Base-by-base conservation (phyloP, 2,888 invertebrate species). In the Plebejus melissa region DNA sequence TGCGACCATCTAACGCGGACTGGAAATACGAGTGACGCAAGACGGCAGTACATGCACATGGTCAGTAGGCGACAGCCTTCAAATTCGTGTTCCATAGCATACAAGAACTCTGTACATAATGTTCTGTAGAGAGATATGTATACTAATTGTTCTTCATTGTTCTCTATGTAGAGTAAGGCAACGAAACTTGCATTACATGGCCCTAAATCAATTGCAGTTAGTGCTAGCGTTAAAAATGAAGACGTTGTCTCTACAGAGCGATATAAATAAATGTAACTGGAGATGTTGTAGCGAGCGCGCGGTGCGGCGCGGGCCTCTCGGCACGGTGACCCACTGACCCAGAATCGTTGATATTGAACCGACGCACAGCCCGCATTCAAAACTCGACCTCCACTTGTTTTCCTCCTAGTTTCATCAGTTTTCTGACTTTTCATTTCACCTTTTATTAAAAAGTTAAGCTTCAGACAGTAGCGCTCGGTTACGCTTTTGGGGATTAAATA, bases 311-410 rank as follows among this genome's bases (percentile, higher is more conserved):
- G 82, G 87, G 85, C 81, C 80, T 80, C 82, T 84, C 83, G 90
- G 86, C 93, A 89, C 84, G 86, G 85, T 93, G 93, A 88, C 93
- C 92, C 90, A 93, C 93, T 93, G 88, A 92, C 93, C 93, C 88
- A 93, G 90, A 90, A 91, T 86, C 84, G 86, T 87, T 91, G 92
- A 91, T 93, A 93, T 93, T 93, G 93, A 93, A 93, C 93, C 92
- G 87, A 88, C 89, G 88, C 88, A 87, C 85, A 84, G 86, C 88
- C 87, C 88, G 88, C 87, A 88, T 90, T 88, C 89, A 86, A 89
- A 90, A 89, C 85, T 82, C 89, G 88, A 89, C 92, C 92, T 90
- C 91, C 85, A 90, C 88, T 90, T 86, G 83, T 86, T 90, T 88
- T 85, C 86, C 85, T 86, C 86, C 84, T 80, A 79, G 77, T 79